Base-by-base conservation (phyloP, 2,113 vertebrate genomes). In the Puma concolor region DNA sequence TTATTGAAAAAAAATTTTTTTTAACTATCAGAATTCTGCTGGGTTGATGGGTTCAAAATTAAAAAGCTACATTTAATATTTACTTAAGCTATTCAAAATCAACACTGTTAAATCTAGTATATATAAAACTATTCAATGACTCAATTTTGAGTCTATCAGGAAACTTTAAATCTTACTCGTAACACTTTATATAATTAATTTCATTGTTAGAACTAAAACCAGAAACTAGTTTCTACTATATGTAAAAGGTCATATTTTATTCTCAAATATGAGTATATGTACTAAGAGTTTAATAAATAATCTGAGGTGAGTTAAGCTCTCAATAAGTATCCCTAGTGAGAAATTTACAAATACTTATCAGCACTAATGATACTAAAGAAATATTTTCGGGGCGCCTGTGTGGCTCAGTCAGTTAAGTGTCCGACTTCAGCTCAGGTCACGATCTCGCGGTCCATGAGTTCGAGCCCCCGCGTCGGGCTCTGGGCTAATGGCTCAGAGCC, bases 191-290 rank as follows among this genome's bases (percentile, higher is more conserved):
- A 72, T 31, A 92, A 16, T 63, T 69, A 80, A 87, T 50, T 94
- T 88, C 69, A 95, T 41, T 94, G 91, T 88, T 79, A 91, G 48
- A 95, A 83, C 23, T 88, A 57, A 67, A 72, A 69, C 36, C 38
- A 91, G 63, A 72, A 90, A 92, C 81, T 41, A 64, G 21, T 83
- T 88, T 96, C 92, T 91, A 93, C 50, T 94, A 23, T 13, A 95
- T n/a, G 25, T 91, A 77, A 88, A 82, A 57, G 81, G 52, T 19
- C 41, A 17, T 31, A 57, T 90, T 90, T 96, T 83, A 87, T 66
- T 88, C 50, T 90, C 48, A 57, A 27, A 44, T 88, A 97, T 93
- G 85, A 95, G 5, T 80, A 1, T 72, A 69, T 7, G 1, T 19
- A 89, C 88, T 93, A 10, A 41, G 60, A 82, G 9, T 93, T 83